Evolutionary conservation across 2,888 invertebrate genomes (phyloP).

Genomic region (Ischnura elegans): DNA sequence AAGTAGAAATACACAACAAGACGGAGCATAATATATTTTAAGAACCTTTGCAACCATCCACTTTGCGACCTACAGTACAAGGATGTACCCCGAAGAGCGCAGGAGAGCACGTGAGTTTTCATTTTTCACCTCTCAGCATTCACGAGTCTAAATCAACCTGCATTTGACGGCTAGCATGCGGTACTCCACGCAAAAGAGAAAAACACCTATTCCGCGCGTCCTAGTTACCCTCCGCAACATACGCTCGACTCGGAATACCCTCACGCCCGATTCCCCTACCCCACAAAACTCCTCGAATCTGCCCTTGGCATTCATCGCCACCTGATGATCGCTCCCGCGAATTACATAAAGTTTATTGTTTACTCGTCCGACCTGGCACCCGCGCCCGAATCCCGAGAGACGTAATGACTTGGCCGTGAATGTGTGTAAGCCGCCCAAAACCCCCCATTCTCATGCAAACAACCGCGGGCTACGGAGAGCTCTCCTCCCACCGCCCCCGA

Average conservation of each 20-base stretch:
- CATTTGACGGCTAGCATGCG: background rate
- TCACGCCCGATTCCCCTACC: no score
- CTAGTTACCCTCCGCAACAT: background rate
- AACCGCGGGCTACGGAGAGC: background rate
- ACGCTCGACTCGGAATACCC: background rate
- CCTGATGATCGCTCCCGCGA: slow-evolving; percentile 61
- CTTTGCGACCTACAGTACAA: no score
- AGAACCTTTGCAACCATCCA: no score
- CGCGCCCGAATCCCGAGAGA: slow-evolving; percentile 13
- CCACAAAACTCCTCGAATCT: background rate
- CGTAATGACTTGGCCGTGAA: slow-evolving; percentile 39
- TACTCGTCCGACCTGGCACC: slow-evolving; percentile 45
- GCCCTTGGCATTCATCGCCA: slow-evolving; percentile 7
- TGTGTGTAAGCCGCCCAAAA: slow-evolving; percentile 46
- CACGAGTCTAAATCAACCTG: background rate
- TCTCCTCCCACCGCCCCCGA: background rate
- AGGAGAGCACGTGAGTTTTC: background rate
- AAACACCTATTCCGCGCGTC: background rate
- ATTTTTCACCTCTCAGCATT: background rate
- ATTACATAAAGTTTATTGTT: slow-evolving; percentile 54
- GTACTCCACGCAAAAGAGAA: background rate
- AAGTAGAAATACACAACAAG: no score
- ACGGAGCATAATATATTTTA: no score
- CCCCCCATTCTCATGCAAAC: slow-evolving; percentile 65
- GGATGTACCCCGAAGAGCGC: no score